Evolutionary conservation across 2,113 vertebrate genomes (phyloP), one percentile per base, ranked within the genome.

Genomic region (Myiozetetes cayanensis): DNA sequence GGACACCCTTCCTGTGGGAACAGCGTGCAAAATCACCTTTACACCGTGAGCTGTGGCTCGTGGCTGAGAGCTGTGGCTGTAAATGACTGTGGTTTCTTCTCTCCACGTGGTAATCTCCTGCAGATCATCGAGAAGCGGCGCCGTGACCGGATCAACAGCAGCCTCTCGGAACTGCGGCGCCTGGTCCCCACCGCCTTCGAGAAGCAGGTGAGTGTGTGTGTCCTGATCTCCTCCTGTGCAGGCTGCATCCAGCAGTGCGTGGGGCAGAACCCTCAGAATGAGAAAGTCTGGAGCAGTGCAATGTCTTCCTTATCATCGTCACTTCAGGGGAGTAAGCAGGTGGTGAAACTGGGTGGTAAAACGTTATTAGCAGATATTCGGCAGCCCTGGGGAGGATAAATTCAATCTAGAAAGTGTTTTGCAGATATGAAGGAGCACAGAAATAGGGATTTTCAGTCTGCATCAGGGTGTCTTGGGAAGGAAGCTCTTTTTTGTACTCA

Each of bases 41-140:
- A 41, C 9, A 19, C 47, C 0, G 0, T 0, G 31, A 78, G 28
- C 43, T 15, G 33, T 23, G 73, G 15, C 73, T 6, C 46, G 14
- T 46, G 46, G 46, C 46, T 46, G 46, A 0, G 31, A 78, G 28
- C 43, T 15, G 35, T 23, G 73, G 15, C 73, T 6, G 1, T 35
- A 3, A 52, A 16, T 88, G 63, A 95, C 46, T 0, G 0, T 41
- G 72, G 8, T 75, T 87, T 83, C 68, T 68, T 58, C 41, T 90
- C 33, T 35, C 24, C 25, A 1, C 37, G 41, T 28, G 90, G 62
- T 18, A 90, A 92, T 44, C 43, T 68, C 83, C 41, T 50, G 28
- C 89, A 99, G 99, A 99, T 99, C 93, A 99, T 99, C 49, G 99
- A 99, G 98, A 99, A 99, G 96, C 97, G 99, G 66, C 98, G 99